phyloP scores from a whole-genome alignment of 2,888 invertebrate genomes.

The Ceratothoa steindachneri region DNA sequence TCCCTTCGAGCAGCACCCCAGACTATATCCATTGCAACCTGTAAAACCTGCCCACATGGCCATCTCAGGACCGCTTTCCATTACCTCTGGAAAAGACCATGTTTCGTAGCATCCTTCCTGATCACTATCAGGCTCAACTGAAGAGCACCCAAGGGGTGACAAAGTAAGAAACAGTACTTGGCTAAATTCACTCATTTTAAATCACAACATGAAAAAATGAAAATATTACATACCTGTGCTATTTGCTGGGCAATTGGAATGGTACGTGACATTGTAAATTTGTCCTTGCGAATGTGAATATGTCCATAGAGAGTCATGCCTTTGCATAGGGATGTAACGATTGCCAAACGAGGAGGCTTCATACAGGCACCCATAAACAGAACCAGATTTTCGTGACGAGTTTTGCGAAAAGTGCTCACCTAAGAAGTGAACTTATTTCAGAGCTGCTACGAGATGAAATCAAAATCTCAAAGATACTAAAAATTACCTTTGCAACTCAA shows the following conservation, averaged over 20 bases:
- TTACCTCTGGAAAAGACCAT: too few relatives aligned
- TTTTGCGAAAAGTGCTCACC: constrained; percentile 93
- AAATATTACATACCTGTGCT: constrained; percentile 66
- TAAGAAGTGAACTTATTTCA: constrained; percentile 53
- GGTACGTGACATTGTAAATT: constrained; percentile 88
- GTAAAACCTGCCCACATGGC: too few relatives aligned
- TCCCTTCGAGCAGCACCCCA: too few relatives aligned
- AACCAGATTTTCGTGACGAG: constrained; percentile 95
- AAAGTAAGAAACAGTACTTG: too few relatives aligned
- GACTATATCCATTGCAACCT: too few relatives aligned
- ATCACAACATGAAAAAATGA: constrained; percentile 24
- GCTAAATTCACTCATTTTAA: too few relatives aligned
- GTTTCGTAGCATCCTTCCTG: too few relatives aligned
- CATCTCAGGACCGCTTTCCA: too few relatives aligned
- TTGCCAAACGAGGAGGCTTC: constrained; percentile 92
- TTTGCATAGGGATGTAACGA: constrained; percentile 94
- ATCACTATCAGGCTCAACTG: too few relatives aligned
- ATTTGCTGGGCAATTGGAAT: constrained; percentile 94
- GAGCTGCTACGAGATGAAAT: constrained; percentile 16
- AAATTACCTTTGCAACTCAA: constrained; percentile 10
- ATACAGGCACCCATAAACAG: constrained; percentile 99
- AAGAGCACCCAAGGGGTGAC: too few relatives aligned
- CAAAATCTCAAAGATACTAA: constrained; percentile 12
- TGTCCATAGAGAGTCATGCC: constrained; percentile 91
- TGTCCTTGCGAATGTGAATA: constrained; percentile 85